Base-by-base conservation (phyloP, 2,797 vertebrate species). In the Cheirogaleus major region DNA sequence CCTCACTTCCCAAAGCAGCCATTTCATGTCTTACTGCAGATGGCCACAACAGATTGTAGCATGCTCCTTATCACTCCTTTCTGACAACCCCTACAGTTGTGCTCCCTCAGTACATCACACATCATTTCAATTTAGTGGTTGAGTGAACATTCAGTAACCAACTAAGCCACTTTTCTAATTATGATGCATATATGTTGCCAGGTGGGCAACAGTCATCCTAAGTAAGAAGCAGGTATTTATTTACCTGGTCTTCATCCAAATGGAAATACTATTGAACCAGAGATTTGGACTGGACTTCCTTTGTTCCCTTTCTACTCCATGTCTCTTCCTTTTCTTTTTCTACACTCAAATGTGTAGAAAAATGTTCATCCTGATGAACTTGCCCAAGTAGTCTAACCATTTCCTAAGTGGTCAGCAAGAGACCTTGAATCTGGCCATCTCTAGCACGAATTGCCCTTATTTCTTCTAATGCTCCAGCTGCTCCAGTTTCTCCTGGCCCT, bases 401-500 rank as follows among this genome's bases (percentile, higher is more conserved):
- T 82, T 87, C 79, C 84, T 94, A 84, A 85, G 59, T 89, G 82
- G 89, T 94, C 85, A 78, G 27, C 65, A 86, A 92, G 91, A 67
- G 48, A 86, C 94, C 96, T 97, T 80, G 91, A 95, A 90, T 55
- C 95, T 91, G 97, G 83, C 96, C 95, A 81, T 75, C 91, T 93
- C 96, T 97, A 97, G 97, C 95, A 65, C 97, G 97, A 98, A 96
- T 91, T 97, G 96, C 98, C 91, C 65, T 98, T 98, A 96, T 98
- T 97, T 98, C 96, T 98, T 72, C 98, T 97, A 96, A 98, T 96
- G 93, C 97, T 98, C 98, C 93, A 98, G 98, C 98, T 65, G 98
- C 97, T 98, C 97, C 97, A 97, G 98, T 97, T 94, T 97, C 89
- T 97, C 97, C 97, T 93, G 97, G 91, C 91, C 90, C 96, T 96